Base-by-base conservation (phyloP, 1,140 invertebrate genomes). In the Hetaerina americana region DNA sequence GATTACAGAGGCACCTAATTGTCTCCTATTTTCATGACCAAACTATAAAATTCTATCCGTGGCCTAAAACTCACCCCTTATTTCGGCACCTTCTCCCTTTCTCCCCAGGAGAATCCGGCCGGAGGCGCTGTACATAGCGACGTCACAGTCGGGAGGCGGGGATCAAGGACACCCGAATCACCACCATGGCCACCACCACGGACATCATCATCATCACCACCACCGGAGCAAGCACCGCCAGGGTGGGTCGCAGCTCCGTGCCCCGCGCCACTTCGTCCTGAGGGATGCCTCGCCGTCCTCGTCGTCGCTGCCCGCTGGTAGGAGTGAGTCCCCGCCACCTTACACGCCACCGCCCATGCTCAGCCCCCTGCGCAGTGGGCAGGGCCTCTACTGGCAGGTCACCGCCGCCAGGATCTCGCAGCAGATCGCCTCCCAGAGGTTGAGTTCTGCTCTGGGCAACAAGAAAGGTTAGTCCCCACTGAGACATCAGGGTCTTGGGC, bases 261-360 rank as follows among this genome's bases (percentile, higher is more conserved):
- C 40, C 10, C 40, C 40, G 40, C 40, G 40, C 22, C 40, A 57
- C 40, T 57, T 57, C 10, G 40, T 57, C 3, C 40, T 57, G 40
- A 57, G 40, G 10, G 40, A 57, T 12, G 40, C 67, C n/a, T 28
- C 25, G 15, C 67, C 27, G 5, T 26, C 25, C 5, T 68, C 67
- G 2, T 57, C 40, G 15, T 57, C 40, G 10, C 22, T 57, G 10
- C 10, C 40, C 87, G 40, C 40, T 18, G 15, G 15, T 12, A 12
- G 15, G 2, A 18, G 15, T 5, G 40, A 57, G 10, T 57, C 40
- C 2, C 40, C 40, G 10, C 40, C 80, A 8, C 88, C 88, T 68
- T 96, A 95, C 78, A 98, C 95, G 0, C 95, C 96, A 1, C 91
- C 93, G 28, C 96, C 96, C 0, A 95, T 97, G 76, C 81, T 98